Percentiles rank a stretch among this genome's conserved stretches.
Conservation (phyloP, 2,797 vertebrate species). For the Pangasius mekongensis region DNA sequence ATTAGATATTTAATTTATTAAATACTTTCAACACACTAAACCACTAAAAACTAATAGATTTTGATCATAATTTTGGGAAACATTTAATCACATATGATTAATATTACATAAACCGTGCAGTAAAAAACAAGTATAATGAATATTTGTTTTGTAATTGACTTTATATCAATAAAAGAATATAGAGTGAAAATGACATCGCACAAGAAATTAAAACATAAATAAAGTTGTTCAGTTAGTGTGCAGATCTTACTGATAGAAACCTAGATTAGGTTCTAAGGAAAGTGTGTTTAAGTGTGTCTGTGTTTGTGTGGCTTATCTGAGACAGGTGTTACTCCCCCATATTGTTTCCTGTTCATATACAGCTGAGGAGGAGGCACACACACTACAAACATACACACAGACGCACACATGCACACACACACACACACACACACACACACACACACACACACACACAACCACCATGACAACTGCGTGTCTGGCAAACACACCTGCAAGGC, state of each 20-base stretch:
- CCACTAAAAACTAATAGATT: background rate
- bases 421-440: background rate
- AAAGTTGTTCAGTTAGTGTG: conserved; percentile 46
- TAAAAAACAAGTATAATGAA: background rate
- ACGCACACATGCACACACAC: background rate
- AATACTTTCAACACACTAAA: background rate
- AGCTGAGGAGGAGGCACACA: conserved; percentile 54
- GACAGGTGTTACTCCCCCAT: conserved; percentile 77
- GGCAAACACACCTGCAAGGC: conserved; percentile 49
- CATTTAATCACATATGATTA: background rate
- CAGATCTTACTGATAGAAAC: conserved; percentile 59
- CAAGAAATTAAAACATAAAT: conserved; percentile 28
- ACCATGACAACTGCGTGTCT: conserved; percentile 55
- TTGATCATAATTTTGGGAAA: background rate
- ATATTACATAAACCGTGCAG: background rate
- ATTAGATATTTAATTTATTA: background rate
- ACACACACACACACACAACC: background rate
- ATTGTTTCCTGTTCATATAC: conserved; percentile 74
- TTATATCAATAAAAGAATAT: background rate
- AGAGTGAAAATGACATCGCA: background rate
- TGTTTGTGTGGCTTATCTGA: conserved; percentile 53
- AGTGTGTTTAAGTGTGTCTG: conserved; percentile 38
- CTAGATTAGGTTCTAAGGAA: conserved; percentile 54
- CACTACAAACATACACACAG: conserved; percentile 48
- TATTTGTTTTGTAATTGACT: background rate